These are phyloP conservation scores for Dicaeum eximium DNA, from an alignment of 2,113 vertebrate species.

Conservation along the genomic window DNA sequence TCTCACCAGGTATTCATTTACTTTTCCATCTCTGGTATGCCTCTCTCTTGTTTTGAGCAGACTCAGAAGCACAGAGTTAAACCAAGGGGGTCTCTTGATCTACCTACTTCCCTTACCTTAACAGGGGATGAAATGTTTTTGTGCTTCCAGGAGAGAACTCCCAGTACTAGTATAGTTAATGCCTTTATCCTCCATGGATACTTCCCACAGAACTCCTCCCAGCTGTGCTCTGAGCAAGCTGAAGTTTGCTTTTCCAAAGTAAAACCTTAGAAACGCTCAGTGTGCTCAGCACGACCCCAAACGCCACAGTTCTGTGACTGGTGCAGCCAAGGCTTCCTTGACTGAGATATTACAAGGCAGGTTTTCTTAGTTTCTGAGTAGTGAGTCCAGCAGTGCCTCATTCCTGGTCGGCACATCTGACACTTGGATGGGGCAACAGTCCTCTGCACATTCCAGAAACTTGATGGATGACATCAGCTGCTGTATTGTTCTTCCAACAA, in stretches of 20 bases:
- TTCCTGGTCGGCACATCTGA: not conserved
- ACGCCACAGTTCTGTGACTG: not conserved
- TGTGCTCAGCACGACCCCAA: not conserved
- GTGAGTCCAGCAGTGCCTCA: not conserved
- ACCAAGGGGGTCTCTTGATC: not conserved
- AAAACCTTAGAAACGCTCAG: not conserved
- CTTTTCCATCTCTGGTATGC: not conserved
- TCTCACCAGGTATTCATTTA: not conserved
- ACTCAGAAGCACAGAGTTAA: not conserved
- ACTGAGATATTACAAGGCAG: not conserved
- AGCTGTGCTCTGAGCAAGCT: not conserved
- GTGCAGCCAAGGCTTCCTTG: not conserved
- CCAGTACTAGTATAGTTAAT: not conserved
- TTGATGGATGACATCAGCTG: not conserved
- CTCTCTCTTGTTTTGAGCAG: not conserved
- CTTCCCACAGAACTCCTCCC: not conserved
- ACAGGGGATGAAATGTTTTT: not conserved
- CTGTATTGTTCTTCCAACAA: not conserved
- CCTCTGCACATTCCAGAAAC: not conserved
- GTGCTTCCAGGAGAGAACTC: not conserved
- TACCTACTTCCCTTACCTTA: not conserved
- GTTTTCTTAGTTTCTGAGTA: not conserved
- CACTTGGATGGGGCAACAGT: not conserved
- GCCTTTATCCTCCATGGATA: not conserved
- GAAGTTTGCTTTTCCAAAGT: not conserved